Conservation (phyloP, 2,888 invertebrate genomes). For the Cyclophora albipunctata region DNA sequence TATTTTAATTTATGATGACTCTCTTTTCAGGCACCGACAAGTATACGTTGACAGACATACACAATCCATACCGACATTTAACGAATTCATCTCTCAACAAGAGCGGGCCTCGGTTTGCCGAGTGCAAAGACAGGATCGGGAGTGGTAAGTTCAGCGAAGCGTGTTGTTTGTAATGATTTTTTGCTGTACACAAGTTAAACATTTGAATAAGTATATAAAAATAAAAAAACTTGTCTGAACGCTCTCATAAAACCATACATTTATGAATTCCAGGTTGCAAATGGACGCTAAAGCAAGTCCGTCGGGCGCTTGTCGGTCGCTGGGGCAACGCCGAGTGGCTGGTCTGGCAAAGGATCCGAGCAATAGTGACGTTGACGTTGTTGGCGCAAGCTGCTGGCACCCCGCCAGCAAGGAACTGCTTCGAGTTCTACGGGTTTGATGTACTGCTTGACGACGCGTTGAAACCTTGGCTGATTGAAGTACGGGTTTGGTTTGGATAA, state of each 20-base stretch:
- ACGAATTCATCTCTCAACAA: conserved; percentile 96
- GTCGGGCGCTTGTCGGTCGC: conserved; percentile 79
- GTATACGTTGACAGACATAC: conserved; percentile 87
- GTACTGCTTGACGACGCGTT: conserved; percentile 88
- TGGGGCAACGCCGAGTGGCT: conserved; percentile 85
- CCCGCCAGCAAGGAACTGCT: conserved; percentile 84
- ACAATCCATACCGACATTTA: conserved; percentile 89
- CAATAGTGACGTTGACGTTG: conserved; percentile 84
- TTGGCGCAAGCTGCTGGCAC: conserved; percentile 83
- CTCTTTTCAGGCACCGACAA: conserved; percentile 85
- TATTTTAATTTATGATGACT: no score
- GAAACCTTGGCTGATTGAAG: conserved; percentile 93
- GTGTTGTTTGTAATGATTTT: neutral
- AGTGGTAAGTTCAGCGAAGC: conserved; percentile 68
- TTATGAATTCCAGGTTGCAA: conserved; percentile 79
- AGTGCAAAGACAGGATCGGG: conserved; percentile 88
- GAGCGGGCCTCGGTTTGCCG: conserved; percentile 86
- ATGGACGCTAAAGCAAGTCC: conserved; percentile 87
- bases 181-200: no score
- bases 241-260: no score
- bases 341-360: conserved; percentile 85
- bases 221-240: no score
- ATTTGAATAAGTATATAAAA: no score
- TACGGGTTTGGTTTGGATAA: conserved; percentile 34
- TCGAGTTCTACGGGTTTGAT: conserved; percentile 94